A percentile compares a stretch with the other conserved stretches of the same genome.
Conservation (phyloP, 2,797 vertebrate genomes). For the Myotis vivesi region DNA sequence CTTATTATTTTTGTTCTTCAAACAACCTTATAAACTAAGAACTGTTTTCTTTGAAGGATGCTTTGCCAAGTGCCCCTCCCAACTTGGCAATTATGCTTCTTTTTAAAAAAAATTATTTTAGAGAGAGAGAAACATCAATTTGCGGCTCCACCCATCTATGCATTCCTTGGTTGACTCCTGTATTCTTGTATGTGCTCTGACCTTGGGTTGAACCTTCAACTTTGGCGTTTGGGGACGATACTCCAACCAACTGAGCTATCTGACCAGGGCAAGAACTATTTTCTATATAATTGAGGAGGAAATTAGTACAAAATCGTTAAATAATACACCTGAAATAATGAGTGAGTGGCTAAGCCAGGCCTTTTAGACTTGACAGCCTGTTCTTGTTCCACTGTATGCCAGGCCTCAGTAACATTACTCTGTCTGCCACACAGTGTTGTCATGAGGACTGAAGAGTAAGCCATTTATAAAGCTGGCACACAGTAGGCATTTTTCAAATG, state of each 20-base stretch:
- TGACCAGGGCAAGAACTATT: background rate
- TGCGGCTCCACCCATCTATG: background rate
- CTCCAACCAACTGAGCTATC: background rate
- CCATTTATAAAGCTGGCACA: background rate
- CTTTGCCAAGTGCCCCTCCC: background rate
- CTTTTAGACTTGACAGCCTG: accelerated
- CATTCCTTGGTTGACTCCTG: background rate
- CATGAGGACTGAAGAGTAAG: background rate
- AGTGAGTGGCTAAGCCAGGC: background rate
- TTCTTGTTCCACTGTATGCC: accelerated
- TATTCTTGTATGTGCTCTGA: background rate
- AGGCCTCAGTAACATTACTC: background rate
- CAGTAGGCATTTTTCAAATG: background rate
- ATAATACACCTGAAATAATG: background rate
- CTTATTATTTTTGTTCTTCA: background rate
- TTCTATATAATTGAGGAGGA: background rate
- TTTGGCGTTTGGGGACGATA: background rate
- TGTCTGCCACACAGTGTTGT: background rate
- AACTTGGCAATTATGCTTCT: background rate
- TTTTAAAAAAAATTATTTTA: background rate
- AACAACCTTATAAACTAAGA: background rate
- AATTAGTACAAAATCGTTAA: background rate
- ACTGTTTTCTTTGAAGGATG: background rate
- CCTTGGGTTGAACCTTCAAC: background rate
- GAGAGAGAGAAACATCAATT: background rate